Conservation (phyloP, 2,888 invertebrate species). For the Agrochola lychnidis region DNA sequence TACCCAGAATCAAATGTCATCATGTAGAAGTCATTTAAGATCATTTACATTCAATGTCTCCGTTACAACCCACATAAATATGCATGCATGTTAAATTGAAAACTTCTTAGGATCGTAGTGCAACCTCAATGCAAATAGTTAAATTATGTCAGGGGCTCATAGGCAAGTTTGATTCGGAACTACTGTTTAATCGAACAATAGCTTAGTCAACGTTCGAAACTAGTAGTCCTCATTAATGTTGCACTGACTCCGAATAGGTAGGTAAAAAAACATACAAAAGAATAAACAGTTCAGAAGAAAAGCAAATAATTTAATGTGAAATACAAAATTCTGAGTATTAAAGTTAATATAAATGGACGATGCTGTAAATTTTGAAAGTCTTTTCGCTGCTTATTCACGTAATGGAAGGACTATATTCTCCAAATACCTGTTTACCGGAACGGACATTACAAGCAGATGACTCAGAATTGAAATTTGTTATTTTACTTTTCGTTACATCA, state of each 20-base stretch:
- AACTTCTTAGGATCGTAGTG: slow-evolving; percentile 7
- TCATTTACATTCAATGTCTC: background rate
- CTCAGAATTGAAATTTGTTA: slow-evolving; percentile 34
- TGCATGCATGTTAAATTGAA: slow-evolving; percentile 10
- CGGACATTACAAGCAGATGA: slow-evolving; percentile 43
- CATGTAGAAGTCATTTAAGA: slow-evolving; percentile 2
- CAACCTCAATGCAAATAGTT: slow-evolving; percentile 18
- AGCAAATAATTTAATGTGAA: background rate
- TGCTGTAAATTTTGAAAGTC: slow-evolving; percentile 9
- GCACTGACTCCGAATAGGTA: background rate
- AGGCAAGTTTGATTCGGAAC: slow-evolving; percentile 43
- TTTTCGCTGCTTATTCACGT: slow-evolving; percentile 30
- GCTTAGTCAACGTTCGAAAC: slow-evolving; percentile 14
- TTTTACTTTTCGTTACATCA: slow-evolving; percentile 22
- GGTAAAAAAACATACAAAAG: background rate
- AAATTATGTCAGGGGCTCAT: slow-evolving; percentile 46
- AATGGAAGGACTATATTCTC: slow-evolving; percentile 45
- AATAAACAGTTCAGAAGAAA: background rate
- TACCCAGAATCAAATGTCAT: background rate
- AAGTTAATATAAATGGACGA: slow-evolving; percentile 18
- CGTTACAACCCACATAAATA: background rate
- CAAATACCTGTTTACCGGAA: slow-evolving; percentile 43
- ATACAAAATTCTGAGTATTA: slow-evolving; percentile 12
- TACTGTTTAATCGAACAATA: slow-evolving; percentile 48
- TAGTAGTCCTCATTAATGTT: background rate